Evolutionary conservation across 1,140 invertebrate genomes (phyloP).

Genomic region (Eciton burchellii): DNA sequence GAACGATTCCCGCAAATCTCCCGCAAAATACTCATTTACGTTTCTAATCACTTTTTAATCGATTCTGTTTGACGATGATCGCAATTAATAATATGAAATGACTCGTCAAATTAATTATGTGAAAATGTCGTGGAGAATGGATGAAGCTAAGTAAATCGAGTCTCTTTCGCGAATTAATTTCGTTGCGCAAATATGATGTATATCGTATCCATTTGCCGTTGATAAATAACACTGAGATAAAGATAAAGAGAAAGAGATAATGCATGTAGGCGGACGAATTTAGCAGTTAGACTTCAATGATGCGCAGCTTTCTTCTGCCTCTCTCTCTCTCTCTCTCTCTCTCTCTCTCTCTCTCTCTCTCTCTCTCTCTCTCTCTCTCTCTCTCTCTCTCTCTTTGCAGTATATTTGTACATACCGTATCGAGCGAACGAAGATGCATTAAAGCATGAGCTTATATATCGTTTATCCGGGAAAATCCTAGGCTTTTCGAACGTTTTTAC

Average conservation of each 20-base stretch:
- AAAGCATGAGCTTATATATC: not conserved
- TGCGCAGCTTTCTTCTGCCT: not conserved
- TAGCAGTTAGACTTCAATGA: slow-evolving; percentile 22
- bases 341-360: too few species aligned
- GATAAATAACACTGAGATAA: slow-evolving; percentile 31
- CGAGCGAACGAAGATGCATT: slow-evolving; percentile 7
- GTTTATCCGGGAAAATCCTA: slow-evolving; percentile 13
- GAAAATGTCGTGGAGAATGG: not conserved
- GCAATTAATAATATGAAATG: not conserved
- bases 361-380: too few species aligned
- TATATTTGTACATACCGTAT: slow-evolving; percentile 27
- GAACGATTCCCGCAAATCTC: not conserved
- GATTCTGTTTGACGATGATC: too few species aligned
- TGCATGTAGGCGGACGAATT: not conserved
- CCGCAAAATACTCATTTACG: not conserved
- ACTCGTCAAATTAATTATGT: not conserved
- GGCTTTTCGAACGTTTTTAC: slow-evolving; percentile 6
- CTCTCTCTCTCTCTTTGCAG: too few species aligned
- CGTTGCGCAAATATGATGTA: not conserved
- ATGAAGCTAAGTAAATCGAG: not conserved
- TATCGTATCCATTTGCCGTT: slow-evolving; percentile 7
- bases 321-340: too few species aligned
- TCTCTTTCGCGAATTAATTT: slow-evolving; percentile 33
- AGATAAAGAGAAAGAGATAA: too few species aligned
- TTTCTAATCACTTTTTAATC: too few species aligned